Evolutionary conservation across 2,113 vertebrate genomes (phyloP), one percentile per base, ranked within the genome.

Genomic region (Myiozetetes cayanensis): DNA sequence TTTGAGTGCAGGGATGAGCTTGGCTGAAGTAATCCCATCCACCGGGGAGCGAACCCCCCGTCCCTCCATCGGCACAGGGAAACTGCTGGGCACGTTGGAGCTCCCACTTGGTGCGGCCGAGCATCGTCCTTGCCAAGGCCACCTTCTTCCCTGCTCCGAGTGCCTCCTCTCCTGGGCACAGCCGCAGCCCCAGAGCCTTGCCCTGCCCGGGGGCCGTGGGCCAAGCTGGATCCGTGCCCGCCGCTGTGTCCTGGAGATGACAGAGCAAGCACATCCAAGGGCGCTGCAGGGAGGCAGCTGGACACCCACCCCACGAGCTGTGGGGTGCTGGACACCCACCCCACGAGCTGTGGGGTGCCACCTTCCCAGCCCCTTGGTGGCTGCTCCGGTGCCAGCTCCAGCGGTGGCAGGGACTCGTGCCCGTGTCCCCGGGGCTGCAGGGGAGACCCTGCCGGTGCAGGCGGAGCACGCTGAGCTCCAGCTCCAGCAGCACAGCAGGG

Each of bases 231-330:
- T 24, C 76, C 1, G 4, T 55, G 79, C 89, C 87, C 25, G 25
- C 22, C 1, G 14, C 39, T 2, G 18, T 23, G 46, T 8, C 68
- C 43, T 9, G 63, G 84, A 86, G 80, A 47, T 84, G 95, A 80
- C 8, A 10, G 90, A 91, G 87, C 90, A 47, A 91, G 87, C 90
- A 47, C 84, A 46, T 71, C 87, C 72, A 33, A 37, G 74, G 55
- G 80, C 4, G 0, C 87, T 49, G 83, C 58, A 70, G 37, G 61
- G 25, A 52, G 25, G 75, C 52, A 41, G 76, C 46, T 7, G 52
- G 67, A 49, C 59, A 62, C n/a, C 31, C 66, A 30, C 66, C 5
- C 21, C 50, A 4, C 61, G 21, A 82, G 35, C 39, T 65, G 50
- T 1, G 19, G 37, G 56, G 2, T 41, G 76, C 46, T 8, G 52